Percentiles rank a stretch among this genome's conserved stretches.
phyloP scores from a whole-genome alignment of 2,797 vertebrate species.

The Remorina albescens region DNA sequence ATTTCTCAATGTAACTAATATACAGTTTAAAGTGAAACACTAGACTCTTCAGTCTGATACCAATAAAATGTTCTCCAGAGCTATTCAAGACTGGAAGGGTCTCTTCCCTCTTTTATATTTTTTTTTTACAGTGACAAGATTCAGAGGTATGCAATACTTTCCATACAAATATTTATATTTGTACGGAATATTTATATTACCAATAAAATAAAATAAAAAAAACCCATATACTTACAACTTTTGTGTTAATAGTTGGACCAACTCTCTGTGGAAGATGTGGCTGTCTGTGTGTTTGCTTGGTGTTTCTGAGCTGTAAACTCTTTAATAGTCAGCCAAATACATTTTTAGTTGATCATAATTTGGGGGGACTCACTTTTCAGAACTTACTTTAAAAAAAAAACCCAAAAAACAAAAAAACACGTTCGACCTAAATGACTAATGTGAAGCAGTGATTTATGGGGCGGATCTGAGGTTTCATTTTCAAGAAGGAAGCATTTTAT shows the following conservation, averaged over 20 bases:
- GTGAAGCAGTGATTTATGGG: background rate
- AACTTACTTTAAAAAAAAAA: no score
- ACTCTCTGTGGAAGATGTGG: constrained; percentile 7
- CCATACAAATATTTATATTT: background rate
- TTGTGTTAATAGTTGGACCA: background rate
- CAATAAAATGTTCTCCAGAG: background rate
- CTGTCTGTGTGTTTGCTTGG: background rate
- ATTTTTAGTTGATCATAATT: background rate
- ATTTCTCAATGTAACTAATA: background rate
- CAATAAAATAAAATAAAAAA: background rate
- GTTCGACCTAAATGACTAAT: background rate
- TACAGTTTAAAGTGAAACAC: background rate
- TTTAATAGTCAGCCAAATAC: constrained; percentile 6
- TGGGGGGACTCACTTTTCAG: no score
- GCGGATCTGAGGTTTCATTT: no score
- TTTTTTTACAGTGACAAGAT: background rate
- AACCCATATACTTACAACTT: background rate
- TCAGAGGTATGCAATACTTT: background rate
- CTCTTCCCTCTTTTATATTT: background rate
- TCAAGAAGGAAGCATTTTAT: background rate
- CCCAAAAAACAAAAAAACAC: no score
- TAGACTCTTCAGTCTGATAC: background rate
- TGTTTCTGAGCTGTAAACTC: constrained; percentile 42
- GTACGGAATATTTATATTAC: background rate
- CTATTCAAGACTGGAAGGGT: constrained; percentile 4